Evolutionary conservation across 2,888 invertebrate genomes (phyloP), one percentile per base, ranked within the genome.

Genomic region (Erebia ligea): DNA sequence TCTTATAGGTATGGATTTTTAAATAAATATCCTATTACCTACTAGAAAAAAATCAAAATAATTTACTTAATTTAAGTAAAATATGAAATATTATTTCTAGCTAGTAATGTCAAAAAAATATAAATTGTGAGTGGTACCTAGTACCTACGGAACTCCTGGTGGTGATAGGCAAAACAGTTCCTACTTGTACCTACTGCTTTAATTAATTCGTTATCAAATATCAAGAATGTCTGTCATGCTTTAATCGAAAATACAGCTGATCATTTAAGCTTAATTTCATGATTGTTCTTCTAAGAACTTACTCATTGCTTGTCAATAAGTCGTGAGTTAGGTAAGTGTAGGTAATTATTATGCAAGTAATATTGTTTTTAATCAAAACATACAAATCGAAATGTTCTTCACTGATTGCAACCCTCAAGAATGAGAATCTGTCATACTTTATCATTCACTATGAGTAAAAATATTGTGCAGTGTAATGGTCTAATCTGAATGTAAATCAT

Each of bases 201-300:
- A 10, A 9, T 61, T 54, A 10, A 9, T 54, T 54, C 54, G 17
- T 54, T 54, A 61, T 61, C 61, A 17, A 61, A 42, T 61, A 61
- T 61, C 61, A 61, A 61, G 42, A 61, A 61, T 61, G 42, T 45
- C 42, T 61, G 61, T 61, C 45, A 61, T 42, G 61, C 61, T 61
- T 11, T 45, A 61, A 61, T 61, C 42, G 17, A 42, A 42, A 61
- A 61, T 61, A 61, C 19, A 42, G n/a, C n/a, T n/a, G 45, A 61
- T 61, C 61, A 42, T 61, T 61, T 42, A 19, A 61, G 19, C 61
- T 42, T 61, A 19, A n/a, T n/a, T n/a, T 45, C 45, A 61, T 40
- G 61, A 61, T 61, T 61, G 61, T 61, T 61, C 59, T 17, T 42
- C n/a, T 11, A 45, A 40, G 42, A 61, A 61, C 19, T 61, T 42